Evolutionary conservation across 2,113 vertebrate genomes (phyloP), one percentile per base, ranked within the genome.

Genomic region (Chloropsis cyanopogon): DNA sequence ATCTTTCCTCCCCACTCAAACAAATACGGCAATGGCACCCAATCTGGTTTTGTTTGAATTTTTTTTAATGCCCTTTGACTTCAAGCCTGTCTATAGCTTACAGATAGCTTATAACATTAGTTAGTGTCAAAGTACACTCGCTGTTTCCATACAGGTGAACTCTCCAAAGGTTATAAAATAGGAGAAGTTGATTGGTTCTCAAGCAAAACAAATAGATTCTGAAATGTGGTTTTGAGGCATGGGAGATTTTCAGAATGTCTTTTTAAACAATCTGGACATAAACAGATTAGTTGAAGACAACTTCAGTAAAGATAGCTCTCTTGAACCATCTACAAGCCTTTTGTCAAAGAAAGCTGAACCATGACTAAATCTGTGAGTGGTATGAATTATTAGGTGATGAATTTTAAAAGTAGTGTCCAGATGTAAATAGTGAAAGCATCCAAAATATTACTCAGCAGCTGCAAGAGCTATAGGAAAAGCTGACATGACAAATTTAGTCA

Each of bases 391-490:
- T 98, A 97, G 97, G 96, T 97, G 96, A 93, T 95, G 95, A 93
- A 96, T 97, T 98, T 97, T 97, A 95, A 97, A 98, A 97, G 94
- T 95, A 97, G 91, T 97, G 95, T 97, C 97, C 97, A 98, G 95
- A 97, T 97, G 95, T 97, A 98, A 97, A 97, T 95, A 97, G 92
- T 93, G 90, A 96, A 97, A 95, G 96, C 89, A 96, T 96, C 96
- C 96, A 96, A 96, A 97, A 96, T 96, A 96, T 98, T 97, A 97
- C 97, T 98, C 98, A 98, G 97, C 97, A 98, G 96, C 97, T 97
- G 97, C 96, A 96, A 96, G 95, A 97, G 92, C 69, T 80, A 96
- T 91, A 96, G 95, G 95, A 97, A 98, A 97, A 95, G 97, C 97
- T 98, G 97, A 97, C 97, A 90, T 92, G 97, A 97, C 97, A 97